Evolutionary conservation across 1,140 invertebrate genomes (phyloP).

Genomic region (Papilio xuthus): DNA sequence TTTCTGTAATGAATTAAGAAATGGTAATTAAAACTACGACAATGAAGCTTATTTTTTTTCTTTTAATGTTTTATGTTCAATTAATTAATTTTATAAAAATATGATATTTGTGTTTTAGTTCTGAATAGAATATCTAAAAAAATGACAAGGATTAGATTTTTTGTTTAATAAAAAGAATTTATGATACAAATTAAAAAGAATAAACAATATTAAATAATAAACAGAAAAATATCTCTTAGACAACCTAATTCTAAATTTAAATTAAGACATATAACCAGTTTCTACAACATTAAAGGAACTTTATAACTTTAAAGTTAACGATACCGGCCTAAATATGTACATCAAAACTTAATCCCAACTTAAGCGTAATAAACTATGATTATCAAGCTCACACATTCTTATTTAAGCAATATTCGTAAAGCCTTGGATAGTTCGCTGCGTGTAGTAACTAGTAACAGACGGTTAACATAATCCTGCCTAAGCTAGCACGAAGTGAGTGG

Average conservation of each 20-base stretch:
- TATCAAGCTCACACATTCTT: conserved; percentile 5
- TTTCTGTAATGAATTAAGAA: not conserved
- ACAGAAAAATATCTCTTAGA: too few species aligned
- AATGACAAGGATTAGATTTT: too few species aligned
- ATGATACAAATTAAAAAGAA: too few species aligned
- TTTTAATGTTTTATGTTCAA: too few species aligned
- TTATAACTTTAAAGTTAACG: not conserved
- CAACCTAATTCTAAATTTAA: too few species aligned
- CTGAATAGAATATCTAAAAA: too few species aligned
- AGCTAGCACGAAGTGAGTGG: conserved; percentile 70
- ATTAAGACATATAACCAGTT: too few species aligned
- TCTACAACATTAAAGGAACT: not conserved
- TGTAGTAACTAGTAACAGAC: conserved; percentile 57
- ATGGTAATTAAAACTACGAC: not conserved
- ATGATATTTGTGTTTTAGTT: too few species aligned
- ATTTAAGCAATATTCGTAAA: conserved; percentile 23
- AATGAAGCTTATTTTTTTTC: too few species aligned
- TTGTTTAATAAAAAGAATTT: too few species aligned
- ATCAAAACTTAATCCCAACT: not conserved
- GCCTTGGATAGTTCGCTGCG: conserved; percentile 5
- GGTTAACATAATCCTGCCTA: conserved; percentile 66
- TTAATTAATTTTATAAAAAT: too few species aligned
- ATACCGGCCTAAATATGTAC: not conserved
- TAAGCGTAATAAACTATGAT: not conserved
- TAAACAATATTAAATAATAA: too few species aligned